phyloP scores from a whole-genome alignment of 2,797 vertebrate genomes.

The Cheirogaleus major region DNA sequence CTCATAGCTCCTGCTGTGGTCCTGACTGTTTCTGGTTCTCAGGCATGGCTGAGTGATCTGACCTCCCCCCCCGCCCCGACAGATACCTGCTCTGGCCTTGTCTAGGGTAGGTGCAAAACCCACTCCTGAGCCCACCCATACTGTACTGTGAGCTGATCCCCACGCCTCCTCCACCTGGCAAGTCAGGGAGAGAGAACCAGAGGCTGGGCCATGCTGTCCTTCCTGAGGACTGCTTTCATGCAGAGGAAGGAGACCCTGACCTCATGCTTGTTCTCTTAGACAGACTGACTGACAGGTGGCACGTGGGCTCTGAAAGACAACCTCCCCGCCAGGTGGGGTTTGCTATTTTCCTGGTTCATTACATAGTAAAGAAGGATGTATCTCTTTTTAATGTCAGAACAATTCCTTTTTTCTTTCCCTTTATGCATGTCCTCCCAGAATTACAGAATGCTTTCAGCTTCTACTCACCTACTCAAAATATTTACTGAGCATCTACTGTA shows the following conservation, averaged over 20 bases:
- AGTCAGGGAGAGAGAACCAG: too few species aligned
- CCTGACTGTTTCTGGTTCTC: background rate
- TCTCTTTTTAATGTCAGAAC: background rate
- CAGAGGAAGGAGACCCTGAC: background rate
- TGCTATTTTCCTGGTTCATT: background rate
- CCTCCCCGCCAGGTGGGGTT: background rate
- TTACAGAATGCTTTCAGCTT: background rate
- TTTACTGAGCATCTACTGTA: background rate
- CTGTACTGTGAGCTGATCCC: background rate
- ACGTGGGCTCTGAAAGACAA: background rate
- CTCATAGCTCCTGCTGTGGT: background rate
- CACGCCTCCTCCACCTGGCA: background rate
- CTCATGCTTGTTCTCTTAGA: background rate
- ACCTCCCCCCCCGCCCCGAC: background rate
- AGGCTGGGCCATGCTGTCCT: background rate
- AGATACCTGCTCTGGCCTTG: background rate
- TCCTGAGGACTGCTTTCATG: background rate
- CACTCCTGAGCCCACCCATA: rapidly evolving
- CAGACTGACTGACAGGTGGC: background rate
- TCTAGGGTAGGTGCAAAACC: background rate
- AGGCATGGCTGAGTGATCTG: background rate
- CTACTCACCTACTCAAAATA: background rate
- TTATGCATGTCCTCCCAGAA: background rate
- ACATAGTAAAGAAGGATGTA: background rate
- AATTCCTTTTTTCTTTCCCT: background rate